phyloP scores from a whole-genome alignment of 1,140 invertebrate species.

The Anadara kagoshimensis region DNA sequence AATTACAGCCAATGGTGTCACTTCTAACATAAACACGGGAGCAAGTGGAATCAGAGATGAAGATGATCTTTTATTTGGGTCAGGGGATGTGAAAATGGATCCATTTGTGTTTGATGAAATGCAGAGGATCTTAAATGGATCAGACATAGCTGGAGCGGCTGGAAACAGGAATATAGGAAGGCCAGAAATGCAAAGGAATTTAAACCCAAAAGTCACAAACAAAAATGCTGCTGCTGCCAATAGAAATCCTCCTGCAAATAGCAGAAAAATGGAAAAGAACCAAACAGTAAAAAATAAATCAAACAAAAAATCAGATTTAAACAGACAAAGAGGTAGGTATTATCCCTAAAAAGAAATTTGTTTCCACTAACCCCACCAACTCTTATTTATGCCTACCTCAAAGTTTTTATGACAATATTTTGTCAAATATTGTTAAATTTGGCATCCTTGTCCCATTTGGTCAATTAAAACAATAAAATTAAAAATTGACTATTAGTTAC shows the following conservation, averaged over 20 bases:
- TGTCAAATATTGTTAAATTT: too few relatives aligned
- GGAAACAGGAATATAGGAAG: conserved; percentile 12
- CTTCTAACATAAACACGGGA: background rate
- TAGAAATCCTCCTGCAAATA: conserved; percentile 10
- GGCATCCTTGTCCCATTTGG: too few relatives aligned
- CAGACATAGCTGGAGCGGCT: conserved; percentile 20
- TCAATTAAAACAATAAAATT: too few relatives aligned
- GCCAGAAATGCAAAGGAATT: conserved; percentile 6
- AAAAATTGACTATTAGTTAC: too few relatives aligned
- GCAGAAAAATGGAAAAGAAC: conserved; percentile 9
- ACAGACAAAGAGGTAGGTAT: conserved; percentile 27
- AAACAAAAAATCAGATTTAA: conserved; percentile 34
- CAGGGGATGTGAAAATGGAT: conserved; percentile 8
- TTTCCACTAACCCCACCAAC: too few relatives aligned
- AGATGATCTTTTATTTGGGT: conserved; percentile 23
- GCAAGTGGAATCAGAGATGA: background rate
- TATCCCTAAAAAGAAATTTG: background rate
- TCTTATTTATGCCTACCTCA: too few relatives aligned
- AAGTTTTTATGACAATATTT: too few relatives aligned
- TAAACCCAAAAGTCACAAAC: conserved; percentile 14
- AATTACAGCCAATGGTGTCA: conserved; percentile 4
- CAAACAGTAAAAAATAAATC: conserved; percentile 26
- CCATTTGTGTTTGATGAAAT: conserved; percentile 46
- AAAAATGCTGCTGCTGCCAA: background rate
- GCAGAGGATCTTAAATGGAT: conserved; percentile 25